Evolutionary conservation across 2,113 vertebrate species (phyloP).

Genomic region (Halcyon senegalensis): DNA sequence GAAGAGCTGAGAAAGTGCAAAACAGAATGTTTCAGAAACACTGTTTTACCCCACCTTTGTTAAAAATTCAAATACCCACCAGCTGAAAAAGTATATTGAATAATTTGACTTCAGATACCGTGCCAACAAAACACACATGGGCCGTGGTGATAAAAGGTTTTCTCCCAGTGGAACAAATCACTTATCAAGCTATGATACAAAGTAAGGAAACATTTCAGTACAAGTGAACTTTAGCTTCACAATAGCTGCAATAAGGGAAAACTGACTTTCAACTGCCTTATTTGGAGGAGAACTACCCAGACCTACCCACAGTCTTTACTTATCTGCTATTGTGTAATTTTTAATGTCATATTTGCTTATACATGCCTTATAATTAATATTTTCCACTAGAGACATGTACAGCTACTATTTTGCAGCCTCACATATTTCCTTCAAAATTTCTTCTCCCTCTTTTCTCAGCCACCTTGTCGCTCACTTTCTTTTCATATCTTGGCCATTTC

Average conservation of each 20-base stretch:
- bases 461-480: background rate
- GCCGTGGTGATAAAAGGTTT: slow-evolving; percentile 52
- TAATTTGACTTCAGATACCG: slow-evolving; percentile 21
- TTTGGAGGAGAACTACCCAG: slow-evolving; percentile 50
- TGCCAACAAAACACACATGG: slow-evolving; percentile 67
- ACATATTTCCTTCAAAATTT: background rate
- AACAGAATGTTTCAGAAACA: background rate
- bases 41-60: slow-evolving; percentile 16
- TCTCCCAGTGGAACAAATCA: slow-evolving; percentile 56
- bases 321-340: slow-evolving; percentile 51
- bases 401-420: slow-evolving; percentile 8
- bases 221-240: slow-evolving; percentile 52
- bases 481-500: slow-evolving; percentile 6
- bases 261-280: slow-evolving; percentile 49
- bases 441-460: slow-evolving; percentile 13
- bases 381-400: slow-evolving; percentile 40
- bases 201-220: slow-evolving; percentile 64
- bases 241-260: slow-evolving; percentile 39
- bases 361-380: slow-evolving; percentile 1
- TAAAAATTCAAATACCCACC: slow-evolving; percentile 51
- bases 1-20: slow-evolving; percentile 8
- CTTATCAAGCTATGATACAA: slow-evolving; percentile 56
- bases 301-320: slow-evolving; percentile 35
- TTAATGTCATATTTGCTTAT: slow-evolving; percentile 56
- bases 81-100: slow-evolving; percentile 66